Conservation (phyloP, 2,888 invertebrate genomes). For the Gastrophysa polygoni region DNA sequence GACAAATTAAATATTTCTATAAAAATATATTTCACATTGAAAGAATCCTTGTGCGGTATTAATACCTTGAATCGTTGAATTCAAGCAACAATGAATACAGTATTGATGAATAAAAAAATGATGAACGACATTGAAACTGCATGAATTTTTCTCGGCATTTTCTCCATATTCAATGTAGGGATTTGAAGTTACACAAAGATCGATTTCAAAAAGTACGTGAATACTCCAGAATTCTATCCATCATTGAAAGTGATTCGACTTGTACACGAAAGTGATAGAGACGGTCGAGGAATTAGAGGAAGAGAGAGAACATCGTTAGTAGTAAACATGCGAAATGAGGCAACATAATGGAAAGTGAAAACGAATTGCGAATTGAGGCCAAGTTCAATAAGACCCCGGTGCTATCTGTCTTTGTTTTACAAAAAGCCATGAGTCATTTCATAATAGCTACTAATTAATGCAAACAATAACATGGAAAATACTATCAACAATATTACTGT, state of each 20-base stretch:
- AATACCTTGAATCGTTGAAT: neutral
- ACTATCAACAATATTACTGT: neutral
- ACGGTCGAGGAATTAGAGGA: neutral
- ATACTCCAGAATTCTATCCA: no score
- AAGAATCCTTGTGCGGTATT: neutral
- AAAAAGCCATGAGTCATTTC: constrained; percentile 34
- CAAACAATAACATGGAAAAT: constrained; percentile 7
- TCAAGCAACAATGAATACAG: neutral
- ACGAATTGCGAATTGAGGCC: constrained; percentile 52
- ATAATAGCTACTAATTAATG: constrained; percentile 25
- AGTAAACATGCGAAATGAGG: constrained; percentile 52
- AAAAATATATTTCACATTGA: neutral
- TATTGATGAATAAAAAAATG: no score
- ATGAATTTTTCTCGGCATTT: no score
- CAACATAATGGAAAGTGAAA: constrained; percentile 56
- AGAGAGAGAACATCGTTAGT: neutral
- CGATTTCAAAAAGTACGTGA: no score
- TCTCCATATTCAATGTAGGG: no score
- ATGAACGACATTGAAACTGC: no score
- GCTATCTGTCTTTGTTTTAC: constrained; percentile 32
- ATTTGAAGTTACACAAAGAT: no score
- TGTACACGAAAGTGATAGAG: no score
- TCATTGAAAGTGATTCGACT: no score
- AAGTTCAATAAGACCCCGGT: constrained; percentile 52
- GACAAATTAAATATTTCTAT: neutral